A percentile compares a stretch with the other conserved stretches of the same genome.
phyloP scores from a whole-genome alignment of 2,113 vertebrate genomes.

The Cynocephalus volans region DNA sequence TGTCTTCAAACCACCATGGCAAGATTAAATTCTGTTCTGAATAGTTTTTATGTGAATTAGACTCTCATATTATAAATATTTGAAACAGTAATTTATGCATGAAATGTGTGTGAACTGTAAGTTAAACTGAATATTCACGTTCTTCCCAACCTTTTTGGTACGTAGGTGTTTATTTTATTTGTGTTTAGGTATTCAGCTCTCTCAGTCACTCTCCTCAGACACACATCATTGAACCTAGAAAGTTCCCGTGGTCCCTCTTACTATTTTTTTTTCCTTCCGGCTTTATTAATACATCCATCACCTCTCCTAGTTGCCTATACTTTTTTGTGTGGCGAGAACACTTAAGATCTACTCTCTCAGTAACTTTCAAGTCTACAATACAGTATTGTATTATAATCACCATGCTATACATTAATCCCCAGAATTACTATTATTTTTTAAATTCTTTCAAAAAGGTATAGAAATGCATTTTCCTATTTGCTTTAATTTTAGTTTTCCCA shows the following conservation, averaged over 20 bases:
- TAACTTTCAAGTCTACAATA: not conserved
- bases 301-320: not conserved
- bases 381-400: not conserved
- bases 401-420: not conserved
- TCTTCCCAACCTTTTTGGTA: not conserved
- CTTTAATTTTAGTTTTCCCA: constrained; percentile 37
- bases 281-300: not conserved
- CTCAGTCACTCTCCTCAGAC: not conserved
- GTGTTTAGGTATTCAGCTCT: not conserved
- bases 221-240: not conserved
- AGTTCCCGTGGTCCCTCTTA: not conserved
- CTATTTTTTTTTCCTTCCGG: not conserved
- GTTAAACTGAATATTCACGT: not conserved
- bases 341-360: not conserved
- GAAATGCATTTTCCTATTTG: not conserved
- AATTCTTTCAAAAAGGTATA: not conserved
- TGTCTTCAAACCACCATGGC: not conserved
- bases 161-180: not conserved
- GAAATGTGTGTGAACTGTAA: not conserved
- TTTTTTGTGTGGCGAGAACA: not conserved
- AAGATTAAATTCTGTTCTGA: not conserved
- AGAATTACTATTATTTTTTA: not conserved
- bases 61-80: not conserved
- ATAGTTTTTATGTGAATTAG: not conserved
- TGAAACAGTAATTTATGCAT: not conserved